Percentiles rank a stretch among this genome's conserved stretches.
Conservation (phyloP, 2,113 vertebrate species). For the Cinclus mexicanus region DNA sequence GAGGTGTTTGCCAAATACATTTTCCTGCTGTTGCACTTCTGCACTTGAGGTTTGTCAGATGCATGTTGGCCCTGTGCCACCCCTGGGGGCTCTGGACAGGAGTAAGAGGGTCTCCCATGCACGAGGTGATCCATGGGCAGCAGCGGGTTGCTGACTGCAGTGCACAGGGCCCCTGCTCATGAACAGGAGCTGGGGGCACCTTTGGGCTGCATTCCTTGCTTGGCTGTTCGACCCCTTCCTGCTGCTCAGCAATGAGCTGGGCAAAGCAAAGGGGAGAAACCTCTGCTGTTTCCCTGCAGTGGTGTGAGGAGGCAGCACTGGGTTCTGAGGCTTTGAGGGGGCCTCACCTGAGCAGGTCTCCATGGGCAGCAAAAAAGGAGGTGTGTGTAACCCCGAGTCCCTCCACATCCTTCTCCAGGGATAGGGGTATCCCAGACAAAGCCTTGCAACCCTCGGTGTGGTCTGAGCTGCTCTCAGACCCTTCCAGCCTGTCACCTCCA, state of each 20-base stretch:
- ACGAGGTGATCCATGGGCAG: not conserved
- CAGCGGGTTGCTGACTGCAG: not conserved
- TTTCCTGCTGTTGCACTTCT: conserved; percentile 33
- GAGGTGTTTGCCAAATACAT: conserved; percentile 46
- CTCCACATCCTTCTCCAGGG: not conserved
- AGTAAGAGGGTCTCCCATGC: not conserved
- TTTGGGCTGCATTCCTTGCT: not conserved
- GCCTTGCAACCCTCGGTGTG: not conserved
- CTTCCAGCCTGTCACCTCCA: not conserved
- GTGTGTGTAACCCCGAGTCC: not conserved
- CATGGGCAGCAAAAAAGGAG: not conserved
- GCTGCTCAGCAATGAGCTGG: not conserved
- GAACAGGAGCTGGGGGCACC: not conserved
- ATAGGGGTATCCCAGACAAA: not conserved
- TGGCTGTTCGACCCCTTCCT: not conserved
- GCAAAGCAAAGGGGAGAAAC: not conserved
- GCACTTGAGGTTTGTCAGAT: not conserved
- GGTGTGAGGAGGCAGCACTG: not conserved
- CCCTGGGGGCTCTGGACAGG: not conserved
- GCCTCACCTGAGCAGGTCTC: not conserved
- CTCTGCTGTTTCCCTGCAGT: accelerated
- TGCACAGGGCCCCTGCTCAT: not conserved
- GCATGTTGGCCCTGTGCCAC: not conserved
- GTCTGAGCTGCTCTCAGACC: not conserved
- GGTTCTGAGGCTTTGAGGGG: not conserved